Conservation (phyloP, 2,888 invertebrate genomes). For the Coleophora deauratella region DNA sequence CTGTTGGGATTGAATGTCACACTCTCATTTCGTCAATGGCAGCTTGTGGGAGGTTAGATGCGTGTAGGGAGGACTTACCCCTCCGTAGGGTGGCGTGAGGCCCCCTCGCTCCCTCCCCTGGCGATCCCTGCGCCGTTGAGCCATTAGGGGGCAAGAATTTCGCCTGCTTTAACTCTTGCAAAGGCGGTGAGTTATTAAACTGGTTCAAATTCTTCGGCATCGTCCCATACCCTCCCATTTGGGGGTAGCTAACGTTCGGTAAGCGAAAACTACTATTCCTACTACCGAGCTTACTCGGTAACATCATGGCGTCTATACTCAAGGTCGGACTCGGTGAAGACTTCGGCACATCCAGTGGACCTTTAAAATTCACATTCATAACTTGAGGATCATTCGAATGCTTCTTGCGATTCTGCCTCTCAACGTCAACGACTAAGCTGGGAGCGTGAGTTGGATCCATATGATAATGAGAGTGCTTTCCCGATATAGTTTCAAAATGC, state of each 20-base stretch:
- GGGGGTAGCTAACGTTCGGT: conserved; percentile 60
- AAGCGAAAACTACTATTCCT: conserved; percentile 62
- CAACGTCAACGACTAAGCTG: conserved; percentile 88
- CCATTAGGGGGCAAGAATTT: conserved; percentile 76
- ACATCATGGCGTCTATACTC: conserved; percentile 70
- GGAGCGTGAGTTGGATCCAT: conserved; percentile 84
- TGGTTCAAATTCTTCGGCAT: conserved; percentile 76
- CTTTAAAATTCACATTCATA: conserved; percentile 72
- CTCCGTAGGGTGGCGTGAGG: conserved; percentile 61
- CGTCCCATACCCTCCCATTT: conserved; percentile 67
- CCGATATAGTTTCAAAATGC: conserved; percentile 83
- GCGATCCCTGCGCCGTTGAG: conserved; percentile 61
- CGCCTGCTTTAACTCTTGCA: conserved; percentile 73
- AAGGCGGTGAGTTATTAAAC: conserved; percentile 64
- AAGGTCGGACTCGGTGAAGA: conserved; percentile 78
- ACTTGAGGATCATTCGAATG: conserved; percentile 65
- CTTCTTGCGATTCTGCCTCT: conserved; percentile 70
- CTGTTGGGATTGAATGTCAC: conserved; percentile 76
- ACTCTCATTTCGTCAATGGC: conserved; percentile 93
- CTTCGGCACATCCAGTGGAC: conserved; percentile 70
- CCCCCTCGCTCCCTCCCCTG: conserved; percentile 40
- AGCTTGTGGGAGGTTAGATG: conserved; percentile 82
- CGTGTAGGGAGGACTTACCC: conserved; percentile 60
- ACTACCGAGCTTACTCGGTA: conserved; percentile 70
- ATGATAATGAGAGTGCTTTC: conserved; percentile 86